These are phyloP conservation scores for Eupithecia centaureata DNA, from an alignment of 2,888 invertebrate species.

Conservation along the genomic window DNA sequence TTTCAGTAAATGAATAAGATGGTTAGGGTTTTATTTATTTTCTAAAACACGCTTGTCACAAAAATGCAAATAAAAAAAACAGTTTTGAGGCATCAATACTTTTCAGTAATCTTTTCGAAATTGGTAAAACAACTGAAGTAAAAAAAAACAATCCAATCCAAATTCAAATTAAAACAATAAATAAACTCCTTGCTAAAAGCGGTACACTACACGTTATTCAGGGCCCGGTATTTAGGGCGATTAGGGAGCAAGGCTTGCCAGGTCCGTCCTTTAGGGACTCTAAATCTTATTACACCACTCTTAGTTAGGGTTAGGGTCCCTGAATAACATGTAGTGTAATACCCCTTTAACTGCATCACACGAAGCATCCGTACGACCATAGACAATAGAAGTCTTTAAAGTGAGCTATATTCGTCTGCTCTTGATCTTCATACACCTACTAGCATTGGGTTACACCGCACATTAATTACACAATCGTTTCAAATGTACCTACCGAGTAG, in stretches of 20 bases:
- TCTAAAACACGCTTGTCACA: neutral
- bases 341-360: constrained; percentile 6
- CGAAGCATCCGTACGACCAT: constrained; percentile 11
- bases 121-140: neutral
- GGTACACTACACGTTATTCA: too few species aligned
- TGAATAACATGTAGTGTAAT: too few species aligned
- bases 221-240: too few species aligned
- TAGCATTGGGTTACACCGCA: constrained; percentile 42
- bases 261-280: too few species aligned
- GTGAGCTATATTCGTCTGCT: constrained; percentile 27
- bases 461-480: constrained; percentile 43
- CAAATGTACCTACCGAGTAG: constrained; percentile 44
- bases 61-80: neutral
- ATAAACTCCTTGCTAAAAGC: neutral
- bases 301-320: too few species aligned
- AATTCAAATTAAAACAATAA: neutral
- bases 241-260: too few species aligned
- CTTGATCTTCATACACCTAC: constrained; percentile 44
- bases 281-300: too few species aligned
- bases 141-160: neutral
- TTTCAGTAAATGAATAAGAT: too few species aligned
- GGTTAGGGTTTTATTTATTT: too few species aligned
- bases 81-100: neutral
- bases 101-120: neutral
- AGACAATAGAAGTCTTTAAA: constrained; percentile 13